Percentiles rank a stretch among this genome's conserved stretches.
These are phyloP conservation scores for Rutilus rutilus DNA, from an alignment of 2,113 vertebrate genomes.

Conservation along the genomic window DNA sequence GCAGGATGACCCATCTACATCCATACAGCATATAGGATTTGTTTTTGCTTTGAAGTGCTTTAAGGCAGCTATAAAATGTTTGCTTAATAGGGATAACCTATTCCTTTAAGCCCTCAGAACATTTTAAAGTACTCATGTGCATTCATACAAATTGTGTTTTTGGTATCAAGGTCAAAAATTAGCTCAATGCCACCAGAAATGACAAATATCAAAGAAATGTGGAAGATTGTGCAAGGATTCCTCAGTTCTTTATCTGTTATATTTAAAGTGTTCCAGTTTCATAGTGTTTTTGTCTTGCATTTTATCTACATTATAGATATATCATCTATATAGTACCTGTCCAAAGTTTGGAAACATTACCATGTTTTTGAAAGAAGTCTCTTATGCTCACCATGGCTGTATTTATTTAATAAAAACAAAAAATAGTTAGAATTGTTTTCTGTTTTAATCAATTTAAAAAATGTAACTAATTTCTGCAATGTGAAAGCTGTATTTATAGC, in stretches of 20 bases:
- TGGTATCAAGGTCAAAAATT: background rate
- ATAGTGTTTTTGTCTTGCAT: too few relatives aligned
- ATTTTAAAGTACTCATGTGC: background rate
- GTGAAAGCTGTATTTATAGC: too few relatives aligned
- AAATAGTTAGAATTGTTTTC: too few relatives aligned
- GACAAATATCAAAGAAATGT: background rate
- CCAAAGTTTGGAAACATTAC: too few relatives aligned
- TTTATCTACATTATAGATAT: too few relatives aligned
- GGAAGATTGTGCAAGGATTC: background rate
- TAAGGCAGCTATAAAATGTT: conserved; percentile 13
- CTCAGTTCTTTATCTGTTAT: background rate
- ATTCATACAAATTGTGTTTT: background rate
- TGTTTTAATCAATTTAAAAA: too few relatives aligned
- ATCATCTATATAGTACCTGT: too few relatives aligned
- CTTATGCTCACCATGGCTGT: too few relatives aligned
- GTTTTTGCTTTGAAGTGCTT: background rate
- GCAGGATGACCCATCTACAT: background rate
- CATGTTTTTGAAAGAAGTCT: too few relatives aligned
- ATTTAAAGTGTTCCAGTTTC: background rate
- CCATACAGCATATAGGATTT: conserved; percentile 4
- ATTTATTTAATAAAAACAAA: too few relatives aligned
- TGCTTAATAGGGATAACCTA: background rate
- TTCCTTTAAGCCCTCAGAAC: background rate
- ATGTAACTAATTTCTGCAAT: too few relatives aligned
- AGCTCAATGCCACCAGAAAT: background rate